A percentile compares a stretch with the other conserved stretches of the same genome.
Conservation (phyloP, 2,797 vertebrate genomes). For the Micropoecilia bifurca region DNA sequence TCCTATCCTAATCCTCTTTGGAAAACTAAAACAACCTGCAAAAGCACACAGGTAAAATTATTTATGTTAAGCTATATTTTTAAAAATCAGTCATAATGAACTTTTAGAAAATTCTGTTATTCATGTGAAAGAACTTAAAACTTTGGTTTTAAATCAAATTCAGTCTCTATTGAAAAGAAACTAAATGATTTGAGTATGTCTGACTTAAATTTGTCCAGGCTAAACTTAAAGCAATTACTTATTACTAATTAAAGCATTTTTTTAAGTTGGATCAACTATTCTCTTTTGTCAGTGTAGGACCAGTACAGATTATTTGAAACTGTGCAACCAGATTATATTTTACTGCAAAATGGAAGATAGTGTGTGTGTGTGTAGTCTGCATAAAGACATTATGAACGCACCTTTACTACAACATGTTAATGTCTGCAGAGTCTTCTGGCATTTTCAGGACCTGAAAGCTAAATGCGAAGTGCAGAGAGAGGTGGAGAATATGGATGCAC, state of each 20-base stretch:
- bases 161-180: neutral
- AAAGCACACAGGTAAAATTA: no score
- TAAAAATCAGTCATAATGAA: no score
- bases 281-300: neutral
- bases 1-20: no score
- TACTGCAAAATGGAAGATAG: neutral
- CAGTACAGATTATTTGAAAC: neutral
- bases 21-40: no score
- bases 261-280: no score
- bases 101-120: no score
- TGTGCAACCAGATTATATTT: neutral
- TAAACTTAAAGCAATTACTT: no score
- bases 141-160: neutral
- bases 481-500: slow-evolving; percentile 62
- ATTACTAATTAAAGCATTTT: no score
- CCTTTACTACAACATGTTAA: slow-evolving; percentile 29
- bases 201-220: neutral
- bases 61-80: no score
- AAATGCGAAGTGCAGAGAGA: slow-evolving; percentile 45
- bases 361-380: slow-evolving; percentile 3
- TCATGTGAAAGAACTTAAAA: neutral
- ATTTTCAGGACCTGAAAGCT: slow-evolving; percentile 60
- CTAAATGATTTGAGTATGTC: neutral
- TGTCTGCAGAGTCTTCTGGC: slow-evolving; percentile 58
- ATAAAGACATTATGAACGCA: slow-evolving; percentile 10